Evolutionary conservation across 2,113 vertebrate species (phyloP).

Genomic region (Athene cunicularia): DNA sequence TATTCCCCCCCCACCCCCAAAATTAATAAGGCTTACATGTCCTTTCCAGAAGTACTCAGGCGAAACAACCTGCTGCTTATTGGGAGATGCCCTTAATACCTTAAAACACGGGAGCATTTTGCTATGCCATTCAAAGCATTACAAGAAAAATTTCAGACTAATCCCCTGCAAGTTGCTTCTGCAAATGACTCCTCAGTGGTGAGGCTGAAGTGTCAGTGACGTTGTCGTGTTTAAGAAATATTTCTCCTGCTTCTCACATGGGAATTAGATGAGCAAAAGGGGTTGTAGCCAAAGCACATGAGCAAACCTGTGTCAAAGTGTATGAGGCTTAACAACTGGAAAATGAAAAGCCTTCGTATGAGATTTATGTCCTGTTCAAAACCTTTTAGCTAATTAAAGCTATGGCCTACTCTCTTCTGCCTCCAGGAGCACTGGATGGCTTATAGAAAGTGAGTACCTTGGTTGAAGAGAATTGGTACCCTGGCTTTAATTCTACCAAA

Average conservation of each 20-base stretch:
- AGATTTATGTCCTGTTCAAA: not conserved
- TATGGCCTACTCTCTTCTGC: not conserved
- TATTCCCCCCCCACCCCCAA: not conserved
- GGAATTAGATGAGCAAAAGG: not conserved
- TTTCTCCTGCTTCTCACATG: not conserved
- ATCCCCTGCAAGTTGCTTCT: not conserved
- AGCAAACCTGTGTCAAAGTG: not conserved
- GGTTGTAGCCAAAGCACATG: not conserved
- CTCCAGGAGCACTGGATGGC: not conserved
- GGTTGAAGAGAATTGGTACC: not conserved
- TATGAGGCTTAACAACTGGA: not conserved
- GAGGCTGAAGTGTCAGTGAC: not conserved
- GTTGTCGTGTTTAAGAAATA: not conserved
- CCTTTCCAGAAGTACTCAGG: not conserved
- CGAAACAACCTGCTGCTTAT: not conserved
- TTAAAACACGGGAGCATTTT: not conserved
- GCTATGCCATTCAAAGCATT: not conserved
- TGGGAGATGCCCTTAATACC: not conserved
- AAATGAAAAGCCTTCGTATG: not conserved
- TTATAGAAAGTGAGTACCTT: not conserved
- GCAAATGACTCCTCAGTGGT: not conserved
- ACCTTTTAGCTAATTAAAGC: not conserved
- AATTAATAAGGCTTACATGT: not conserved
- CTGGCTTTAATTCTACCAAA: constrained; percentile 8
- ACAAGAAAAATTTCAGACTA: not conserved